Evolutionary conservation across 2,797 vertebrate species (phyloP).

Genomic region (Triplophysa yarkandensis): DNA sequence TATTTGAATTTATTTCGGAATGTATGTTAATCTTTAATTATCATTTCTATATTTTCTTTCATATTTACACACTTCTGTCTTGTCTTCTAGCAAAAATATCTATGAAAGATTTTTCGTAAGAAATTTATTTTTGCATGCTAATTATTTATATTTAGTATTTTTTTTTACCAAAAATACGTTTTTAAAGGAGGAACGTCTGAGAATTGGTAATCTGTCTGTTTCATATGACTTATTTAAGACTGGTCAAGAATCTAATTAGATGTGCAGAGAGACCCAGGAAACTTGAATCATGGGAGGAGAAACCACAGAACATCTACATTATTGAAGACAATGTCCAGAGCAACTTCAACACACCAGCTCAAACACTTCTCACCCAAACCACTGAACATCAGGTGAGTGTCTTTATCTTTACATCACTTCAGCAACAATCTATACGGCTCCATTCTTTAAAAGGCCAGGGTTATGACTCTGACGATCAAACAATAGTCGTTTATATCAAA

Average conservation of each 20-base stretch:
- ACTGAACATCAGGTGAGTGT: constrained; percentile 31
- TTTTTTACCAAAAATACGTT: too few relatives aligned
- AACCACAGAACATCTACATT: constrained; percentile 58
- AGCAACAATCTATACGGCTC: background rate
- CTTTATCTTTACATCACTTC: background rate
- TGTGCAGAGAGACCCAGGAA: constrained; percentile 44
- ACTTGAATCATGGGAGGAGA: constrained; percentile 63
- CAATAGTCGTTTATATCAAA: too few relatives aligned
- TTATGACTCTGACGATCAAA: too few relatives aligned
- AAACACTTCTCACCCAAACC: background rate
- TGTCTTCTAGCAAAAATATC: too few relatives aligned
- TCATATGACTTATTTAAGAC: constrained; percentile 57
- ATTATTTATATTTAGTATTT: too few relatives aligned
- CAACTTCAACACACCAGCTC: constrained; percentile 20
- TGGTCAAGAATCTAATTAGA: constrained; percentile 51
- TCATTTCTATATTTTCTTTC: too few relatives aligned
- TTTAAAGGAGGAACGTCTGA: too few relatives aligned
- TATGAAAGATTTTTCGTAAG: too few relatives aligned
- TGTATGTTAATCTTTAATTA: too few relatives aligned
- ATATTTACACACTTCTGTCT: too few relatives aligned
- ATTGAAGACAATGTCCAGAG: constrained; percentile 51
- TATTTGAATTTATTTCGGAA: too few relatives aligned
- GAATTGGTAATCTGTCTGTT: constrained; percentile 3
- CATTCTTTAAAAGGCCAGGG: background rate
- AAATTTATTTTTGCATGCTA: too few relatives aligned